A percentile compares a stretch with the other conserved stretches of the same genome.
Evolutionary conservation across 2,888 invertebrate species (phyloP).

Genomic region (Nephrotoma guestfalica): DNA sequence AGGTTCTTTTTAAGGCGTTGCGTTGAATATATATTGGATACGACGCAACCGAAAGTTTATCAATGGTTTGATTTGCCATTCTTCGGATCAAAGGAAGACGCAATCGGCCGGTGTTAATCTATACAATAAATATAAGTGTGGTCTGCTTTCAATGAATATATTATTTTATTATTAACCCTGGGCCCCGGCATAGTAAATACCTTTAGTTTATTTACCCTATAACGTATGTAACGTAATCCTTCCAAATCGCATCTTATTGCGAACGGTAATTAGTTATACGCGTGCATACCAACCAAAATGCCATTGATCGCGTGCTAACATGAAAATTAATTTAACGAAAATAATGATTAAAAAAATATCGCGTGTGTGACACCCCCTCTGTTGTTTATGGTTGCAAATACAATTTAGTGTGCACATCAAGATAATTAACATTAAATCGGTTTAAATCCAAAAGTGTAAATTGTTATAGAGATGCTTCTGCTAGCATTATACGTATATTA

Average conservation of each 20-base stretch:
- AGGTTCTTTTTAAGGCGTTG: slow-evolving; percentile 15
- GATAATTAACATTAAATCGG: neutral
- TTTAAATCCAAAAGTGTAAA: neutral
- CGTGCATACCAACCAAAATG: neutral
- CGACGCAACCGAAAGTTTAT: slow-evolving; percentile 10
- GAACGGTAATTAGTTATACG: neutral
- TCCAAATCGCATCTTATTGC: neutral
- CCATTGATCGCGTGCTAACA: neutral
- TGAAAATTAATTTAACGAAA: neutral
- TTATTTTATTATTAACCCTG: neutral
- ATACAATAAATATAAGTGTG: neutral
- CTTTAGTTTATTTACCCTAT: neutral
- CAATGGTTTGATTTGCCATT: slow-evolving; percentile 18
- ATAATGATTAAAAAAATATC: neutral
- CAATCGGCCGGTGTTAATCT: neutral
- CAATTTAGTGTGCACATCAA: neutral
- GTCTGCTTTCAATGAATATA: neutral
- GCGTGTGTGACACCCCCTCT: neutral
- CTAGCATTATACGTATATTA: neutral
- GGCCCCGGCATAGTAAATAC: neutral
- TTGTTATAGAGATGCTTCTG: neutral
- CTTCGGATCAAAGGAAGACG: slow-evolving; percentile 7
- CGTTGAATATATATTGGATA: slow-evolving; percentile 13
- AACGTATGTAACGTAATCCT: neutral
- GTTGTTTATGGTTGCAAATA: neutral